These are phyloP conservation scores for Cynoglossus semilaevis DNA, from an alignment of 2,113 vertebrate species.

Conservation along the genomic window DNA sequence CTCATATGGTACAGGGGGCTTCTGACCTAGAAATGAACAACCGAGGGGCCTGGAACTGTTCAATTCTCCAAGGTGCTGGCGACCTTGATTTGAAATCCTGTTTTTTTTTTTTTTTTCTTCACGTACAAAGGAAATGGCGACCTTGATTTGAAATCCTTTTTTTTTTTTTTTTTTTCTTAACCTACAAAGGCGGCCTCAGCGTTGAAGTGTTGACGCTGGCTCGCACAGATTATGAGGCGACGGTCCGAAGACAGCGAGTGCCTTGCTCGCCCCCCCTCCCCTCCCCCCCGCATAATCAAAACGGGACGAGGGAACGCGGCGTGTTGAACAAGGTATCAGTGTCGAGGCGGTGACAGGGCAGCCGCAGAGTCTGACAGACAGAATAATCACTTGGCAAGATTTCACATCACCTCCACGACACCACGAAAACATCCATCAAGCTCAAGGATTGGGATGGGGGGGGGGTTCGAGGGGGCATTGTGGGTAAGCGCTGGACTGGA, in stretches of 20 bases:
- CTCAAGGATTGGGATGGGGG: constrained; percentile 1
- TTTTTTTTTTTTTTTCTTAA: constrained; percentile 28
- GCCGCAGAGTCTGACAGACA: constrained; percentile 35
- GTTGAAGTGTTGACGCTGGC: constrained; percentile 10
- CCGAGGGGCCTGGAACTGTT: constrained; percentile 37
- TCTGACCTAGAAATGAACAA: constrained; percentile 62
- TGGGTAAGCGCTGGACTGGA: constrained; percentile 63
- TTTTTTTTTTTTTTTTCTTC: constrained; percentile 24
- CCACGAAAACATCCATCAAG: constrained; percentile 57
- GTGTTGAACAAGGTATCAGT: constrained; percentile 51
- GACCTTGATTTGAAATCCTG: constrained; percentile 63
- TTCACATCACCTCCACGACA: constrained; percentile 31
- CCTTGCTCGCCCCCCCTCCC: constrained; percentile 18
- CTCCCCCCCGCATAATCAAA: constrained; percentile 29
- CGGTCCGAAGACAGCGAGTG: constrained; percentile 19
- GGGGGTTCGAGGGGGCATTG: constrained; percentile 44
- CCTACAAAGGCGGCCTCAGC: constrained; percentile 20
- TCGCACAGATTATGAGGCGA: constrained; percentile 11
- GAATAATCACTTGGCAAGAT: constrained; percentile 43
- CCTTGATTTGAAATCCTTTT: constrained; percentile 60
- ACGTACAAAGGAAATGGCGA: constrained; percentile 22
- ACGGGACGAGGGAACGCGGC: constrained; percentile 3
- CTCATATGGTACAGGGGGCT: constrained; percentile 33
- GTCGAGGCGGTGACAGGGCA: constrained; percentile 53
- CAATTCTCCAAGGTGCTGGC: constrained; percentile 65